Evolutionary conservation across 2,888 invertebrate genomes (phyloP).

Genomic region (Hyles lineata): DNA sequence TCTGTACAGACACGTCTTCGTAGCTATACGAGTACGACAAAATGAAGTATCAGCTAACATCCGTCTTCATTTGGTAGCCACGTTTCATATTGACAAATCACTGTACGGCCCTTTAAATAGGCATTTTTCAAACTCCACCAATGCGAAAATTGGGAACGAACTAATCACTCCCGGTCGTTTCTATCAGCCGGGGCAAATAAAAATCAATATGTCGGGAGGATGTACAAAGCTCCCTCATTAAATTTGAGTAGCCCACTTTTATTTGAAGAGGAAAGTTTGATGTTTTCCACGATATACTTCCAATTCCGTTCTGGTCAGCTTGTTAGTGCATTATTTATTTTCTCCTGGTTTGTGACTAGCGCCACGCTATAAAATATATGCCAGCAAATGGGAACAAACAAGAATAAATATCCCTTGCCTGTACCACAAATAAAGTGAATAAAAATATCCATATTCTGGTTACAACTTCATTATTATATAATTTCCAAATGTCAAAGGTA

Average conservation of each 20-base stretch:
- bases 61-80: conserved; percentile 65
- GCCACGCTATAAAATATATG: neutral
- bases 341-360: neutral
- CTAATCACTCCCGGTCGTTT: conserved; percentile 25
- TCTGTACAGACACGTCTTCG: conserved; percentile 38
- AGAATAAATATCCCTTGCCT: neutral
- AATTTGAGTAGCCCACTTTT: conserved; percentile 10
- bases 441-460: neutral
- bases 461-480: neutral
- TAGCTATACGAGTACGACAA: conserved; percentile 53
- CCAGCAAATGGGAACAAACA: neutral
- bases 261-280: conserved; percentile 20
- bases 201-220: conserved; percentile 19
- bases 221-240: conserved; percentile 8
- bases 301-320: neutral
- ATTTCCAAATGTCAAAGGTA: neutral
- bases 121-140: conserved; percentile 44
- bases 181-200: conserved; percentile 1
- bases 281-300: conserved; percentile 1
- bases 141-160: conserved; percentile 36
- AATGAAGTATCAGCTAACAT: conserved; percentile 64
- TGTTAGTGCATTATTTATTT: conserved; percentile 14
- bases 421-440: neutral
- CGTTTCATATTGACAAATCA: conserved; percentile 66
- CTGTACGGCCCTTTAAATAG: conserved; percentile 45